Conservation (phyloP, 1,140 invertebrate species). For the Drosophila sp. region DNA sequence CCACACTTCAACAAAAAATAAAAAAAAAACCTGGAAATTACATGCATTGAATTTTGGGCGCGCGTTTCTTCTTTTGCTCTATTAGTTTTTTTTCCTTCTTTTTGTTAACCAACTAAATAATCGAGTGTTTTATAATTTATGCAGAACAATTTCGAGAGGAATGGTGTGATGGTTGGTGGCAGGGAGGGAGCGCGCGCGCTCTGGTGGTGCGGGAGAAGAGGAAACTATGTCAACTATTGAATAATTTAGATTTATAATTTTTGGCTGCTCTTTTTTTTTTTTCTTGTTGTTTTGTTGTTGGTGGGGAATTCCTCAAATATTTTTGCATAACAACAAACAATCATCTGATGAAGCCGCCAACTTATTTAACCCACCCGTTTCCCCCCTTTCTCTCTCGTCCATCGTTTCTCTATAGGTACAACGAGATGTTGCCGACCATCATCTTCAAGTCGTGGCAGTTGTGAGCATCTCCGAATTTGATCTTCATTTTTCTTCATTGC, state of each 20-base stretch:
- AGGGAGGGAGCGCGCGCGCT: not conserved
- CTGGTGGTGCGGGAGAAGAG: conserved; percentile 9
- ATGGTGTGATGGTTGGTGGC: not conserved
- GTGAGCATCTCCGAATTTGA: conserved; percentile 51
- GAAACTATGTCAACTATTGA: conserved; percentile 62
- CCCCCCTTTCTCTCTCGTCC: conserved; percentile 34
- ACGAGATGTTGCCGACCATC: conserved; percentile 44
- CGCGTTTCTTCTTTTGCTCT: conserved; percentile 23
- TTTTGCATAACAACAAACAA: conserved; percentile 70
- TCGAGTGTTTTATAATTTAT: conserved; percentile 71
- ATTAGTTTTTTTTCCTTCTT: conserved; percentile 49
- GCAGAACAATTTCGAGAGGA: conserved; percentile 47
- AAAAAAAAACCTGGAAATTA: conserved; percentile 74
- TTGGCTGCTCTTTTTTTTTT: conserved; percentile 48
- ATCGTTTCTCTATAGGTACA: conserved; percentile 48
- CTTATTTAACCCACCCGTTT: conserved; percentile 42
- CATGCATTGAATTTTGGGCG: conserved; percentile 59
- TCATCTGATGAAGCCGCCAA: conserved; percentile 57
- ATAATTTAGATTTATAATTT: conserved; percentile 77
- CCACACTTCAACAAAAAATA: conserved; percentile 54
- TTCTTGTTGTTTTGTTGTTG: conserved; percentile 27
- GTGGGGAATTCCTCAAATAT: conserved; percentile 74
- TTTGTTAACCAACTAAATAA: conserved; percentile 64
- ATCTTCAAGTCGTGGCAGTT: conserved; percentile 68
- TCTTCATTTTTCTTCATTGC: conserved; percentile 49